Conservation (phyloP, 2,797 vertebrate species). For the Antrozous pallidus region DNA sequence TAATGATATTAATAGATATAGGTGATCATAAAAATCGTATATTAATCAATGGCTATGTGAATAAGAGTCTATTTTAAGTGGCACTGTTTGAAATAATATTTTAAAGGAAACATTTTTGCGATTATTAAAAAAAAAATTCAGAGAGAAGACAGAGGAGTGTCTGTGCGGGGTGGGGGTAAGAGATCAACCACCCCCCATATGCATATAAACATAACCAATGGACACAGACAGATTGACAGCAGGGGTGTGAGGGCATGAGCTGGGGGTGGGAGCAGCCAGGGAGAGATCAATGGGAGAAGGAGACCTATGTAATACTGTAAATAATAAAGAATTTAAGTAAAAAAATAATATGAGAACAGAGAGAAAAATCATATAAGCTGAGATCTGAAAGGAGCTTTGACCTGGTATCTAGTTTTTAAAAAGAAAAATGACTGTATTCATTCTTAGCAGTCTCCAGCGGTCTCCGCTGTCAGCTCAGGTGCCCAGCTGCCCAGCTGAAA, state of each 20-base stretch:
- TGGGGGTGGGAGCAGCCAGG: no score
- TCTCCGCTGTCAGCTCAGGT: not conserved
- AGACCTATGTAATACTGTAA: no score
- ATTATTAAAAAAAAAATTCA: no score
- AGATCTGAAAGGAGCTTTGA: not conserved
- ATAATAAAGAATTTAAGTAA: no score
- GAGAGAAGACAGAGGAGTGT: no score
- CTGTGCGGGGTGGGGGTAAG: accelerated
- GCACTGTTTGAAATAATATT: conserved; percentile 42
- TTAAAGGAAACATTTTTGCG: no score
- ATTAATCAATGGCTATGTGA: conserved; percentile 46
- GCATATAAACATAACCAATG: no score
- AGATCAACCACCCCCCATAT: no score
- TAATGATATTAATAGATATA: not conserved
- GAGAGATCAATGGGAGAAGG: no score
- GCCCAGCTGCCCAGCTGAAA: not conserved
- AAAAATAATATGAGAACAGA: no score
- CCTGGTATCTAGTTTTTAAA: not conserved
- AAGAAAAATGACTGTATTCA: not conserved
- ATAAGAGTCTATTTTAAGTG: conserved; percentile 63
- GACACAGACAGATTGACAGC: no score
- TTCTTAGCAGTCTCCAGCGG: not conserved
- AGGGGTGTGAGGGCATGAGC: no score
- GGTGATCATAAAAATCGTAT: not conserved
- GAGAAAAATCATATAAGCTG: not conserved